A percentile compares a stretch with the other conserved stretches of the same genome.
These are phyloP conservation scores for Sitta europaea DNA, from an alignment of 2,113 vertebrate species.

Conservation along the genomic window DNA sequence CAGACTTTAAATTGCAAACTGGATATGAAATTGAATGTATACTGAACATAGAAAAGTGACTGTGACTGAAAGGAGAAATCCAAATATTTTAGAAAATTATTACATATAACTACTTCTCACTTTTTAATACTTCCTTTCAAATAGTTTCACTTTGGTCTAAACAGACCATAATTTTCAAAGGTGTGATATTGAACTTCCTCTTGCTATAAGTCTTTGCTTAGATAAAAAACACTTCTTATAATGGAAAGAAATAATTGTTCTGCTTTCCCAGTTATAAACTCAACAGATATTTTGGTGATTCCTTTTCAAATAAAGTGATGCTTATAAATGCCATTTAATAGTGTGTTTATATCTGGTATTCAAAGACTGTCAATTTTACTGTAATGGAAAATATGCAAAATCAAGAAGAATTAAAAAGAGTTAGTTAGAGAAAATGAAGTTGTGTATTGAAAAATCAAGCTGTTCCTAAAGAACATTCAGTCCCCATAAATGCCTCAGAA, in stretches of 20 bases:
- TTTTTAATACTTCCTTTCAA: constrained; percentile 17
- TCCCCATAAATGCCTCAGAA: neutral
- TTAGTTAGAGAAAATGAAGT: neutral
- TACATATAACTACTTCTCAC: neutral
- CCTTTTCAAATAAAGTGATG: neutral
- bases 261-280: neutral
- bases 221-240: neutral
- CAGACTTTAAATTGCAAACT: neutral
- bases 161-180: neutral
- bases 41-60: neutral
- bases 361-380: neutral
- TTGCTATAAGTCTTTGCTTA: neutral
- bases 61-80: neutral
- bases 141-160: neutral
- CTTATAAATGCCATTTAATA: neutral
- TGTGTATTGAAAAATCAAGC: constrained; percentile 18
- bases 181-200: neutral
- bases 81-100: neutral
- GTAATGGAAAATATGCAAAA: constrained; percentile 6
- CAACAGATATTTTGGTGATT: neutral
- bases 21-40: neutral
- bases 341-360: neutral
- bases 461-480: neutral
- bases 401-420: constrained; percentile 35
- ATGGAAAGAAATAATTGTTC: neutral